These are phyloP conservation scores for Berghia stephanieae DNA, from an alignment of 1,140 invertebrate genomes.

Conservation along the genomic window DNA sequence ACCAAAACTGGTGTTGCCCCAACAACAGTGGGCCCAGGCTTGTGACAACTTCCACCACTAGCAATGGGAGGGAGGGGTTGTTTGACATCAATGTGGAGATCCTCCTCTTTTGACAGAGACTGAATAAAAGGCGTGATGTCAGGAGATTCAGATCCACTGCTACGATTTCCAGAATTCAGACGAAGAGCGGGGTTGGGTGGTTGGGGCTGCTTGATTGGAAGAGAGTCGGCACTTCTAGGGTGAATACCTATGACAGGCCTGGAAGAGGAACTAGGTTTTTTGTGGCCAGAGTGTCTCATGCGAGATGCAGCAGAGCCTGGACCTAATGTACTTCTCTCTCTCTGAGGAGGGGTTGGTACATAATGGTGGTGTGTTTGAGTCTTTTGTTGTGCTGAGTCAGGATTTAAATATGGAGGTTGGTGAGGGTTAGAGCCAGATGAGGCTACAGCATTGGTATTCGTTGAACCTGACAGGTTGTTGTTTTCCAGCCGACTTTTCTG, in stretches of 20 bases:
- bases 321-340: constrained; percentile 27
- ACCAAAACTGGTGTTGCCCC: constrained; percentile 22
- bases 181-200: constrained; percentile 1
- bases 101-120: constrained; percentile 15
- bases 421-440: constrained; percentile 13
- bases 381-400: constrained; percentile 35
- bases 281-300: constrained; percentile 24
- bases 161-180: constrained; percentile 24
- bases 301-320: constrained; percentile 13
- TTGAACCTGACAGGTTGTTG: not conserved
- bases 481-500: constrained; percentile 22
- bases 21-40: no score
- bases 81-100: constrained; percentile 37
- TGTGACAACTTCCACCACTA: constrained; percentile 28
- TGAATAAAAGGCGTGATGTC: constrained; percentile 48
- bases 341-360: constrained; percentile 33
- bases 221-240: constrained; percentile 18
- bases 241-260: not conserved
- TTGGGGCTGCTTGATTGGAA: constrained; percentile 5
- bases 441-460: not conserved
- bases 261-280: not conserved
- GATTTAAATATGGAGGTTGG: constrained; percentile 36
- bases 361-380: not conserved
- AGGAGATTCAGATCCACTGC: constrained; percentile 48
- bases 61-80: constrained; percentile 47